Evolutionary conservation across 2,113 vertebrate genomes (phyloP).

Genomic region (Heterotilapia buettikoferi): DNA sequence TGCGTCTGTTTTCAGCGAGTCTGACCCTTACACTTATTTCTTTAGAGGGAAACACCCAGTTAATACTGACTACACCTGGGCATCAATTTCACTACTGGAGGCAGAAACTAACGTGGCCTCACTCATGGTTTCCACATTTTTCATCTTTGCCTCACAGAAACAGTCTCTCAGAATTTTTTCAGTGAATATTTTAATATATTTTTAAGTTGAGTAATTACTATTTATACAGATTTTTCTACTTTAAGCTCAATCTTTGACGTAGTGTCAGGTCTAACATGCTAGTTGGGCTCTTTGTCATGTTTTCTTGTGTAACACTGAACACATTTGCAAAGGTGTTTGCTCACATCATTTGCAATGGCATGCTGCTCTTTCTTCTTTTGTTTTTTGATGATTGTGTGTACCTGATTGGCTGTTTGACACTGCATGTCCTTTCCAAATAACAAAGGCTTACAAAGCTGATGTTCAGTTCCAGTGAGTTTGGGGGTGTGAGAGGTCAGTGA

Average conservation of each 20-base stretch:
- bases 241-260: conserved; percentile 23
- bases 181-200: conserved; percentile 56
- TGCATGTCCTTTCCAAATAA: not conserved
- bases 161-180: conserved; percentile 1
- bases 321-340: conserved; percentile 5
- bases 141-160: conserved; percentile 17
- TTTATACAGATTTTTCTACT: conserved; percentile 71
- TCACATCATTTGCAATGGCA: not conserved
- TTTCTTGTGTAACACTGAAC: conserved; percentile 8
- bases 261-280: not conserved
- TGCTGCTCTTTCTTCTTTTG: conserved; percentile 2
- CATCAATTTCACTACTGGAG: not conserved
- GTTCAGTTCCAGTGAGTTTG: not conserved
- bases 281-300: not conserved
- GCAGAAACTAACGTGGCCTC: not conserved
- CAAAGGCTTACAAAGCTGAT: not conserved
- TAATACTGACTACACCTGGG: conserved; percentile 33
- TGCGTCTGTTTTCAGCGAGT: conserved; percentile 3
- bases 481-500: not conserved
- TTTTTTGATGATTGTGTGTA: not conserved
- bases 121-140: not conserved
- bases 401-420: not conserved
- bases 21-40: not conserved
- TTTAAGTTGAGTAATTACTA: conserved; percentile 58
- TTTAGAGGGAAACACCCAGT: conserved; percentile 1